Evolutionary conservation across 2,113 vertebrate species (phyloP), one percentile per base, ranked within the genome.

Genomic region (Meleagris gallopavo): DNA sequence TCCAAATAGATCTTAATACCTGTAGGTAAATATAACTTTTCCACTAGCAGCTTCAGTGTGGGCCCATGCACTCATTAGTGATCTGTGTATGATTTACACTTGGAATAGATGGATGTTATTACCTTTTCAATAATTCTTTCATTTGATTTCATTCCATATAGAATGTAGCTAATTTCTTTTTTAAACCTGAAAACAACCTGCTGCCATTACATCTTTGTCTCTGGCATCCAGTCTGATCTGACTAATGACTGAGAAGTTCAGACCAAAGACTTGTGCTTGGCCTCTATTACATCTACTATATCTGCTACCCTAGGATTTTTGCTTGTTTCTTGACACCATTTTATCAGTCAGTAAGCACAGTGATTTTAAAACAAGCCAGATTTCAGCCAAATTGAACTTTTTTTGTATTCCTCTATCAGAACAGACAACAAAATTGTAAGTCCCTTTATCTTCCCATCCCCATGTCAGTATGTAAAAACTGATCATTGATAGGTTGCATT

Each of bases 341-440:
- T 94, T 69, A 85, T 95, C 86, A 97, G 50, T 88, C 72, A 83
- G 45, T 93, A 95, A 97, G 94, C 46, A 89, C 58, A 91, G 6
- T 89, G 81, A 96, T 91, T 95, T 58, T 86, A 94, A 95, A 94
- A 71, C 45, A 96, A 92, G 74, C 48, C 95, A 91, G 46, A 70
- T 94, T 95, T 65, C 54, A 95, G 34, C 55, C 80, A 93, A 80
- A 70, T 70, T 82, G 65, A 93, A 81, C 17, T 70, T 58, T 89
- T 95, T 94, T 54, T 94, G 41, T 78, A 64, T 92, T 93, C 95
- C 21, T 81, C 36, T 90, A 79, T 86, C 89, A 84, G 55, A 78
- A 83, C 40, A 94, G 24, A 17, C 65, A 95, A 89, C 67, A 79
- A 22, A 95, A 94, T 89, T 89, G 6, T 81, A 82, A 97, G 48